These are phyloP conservation scores for Eulacestoma nigropectus DNA, from an alignment of 2,113 vertebrate genomes.

Conservation along the genomic window DNA sequence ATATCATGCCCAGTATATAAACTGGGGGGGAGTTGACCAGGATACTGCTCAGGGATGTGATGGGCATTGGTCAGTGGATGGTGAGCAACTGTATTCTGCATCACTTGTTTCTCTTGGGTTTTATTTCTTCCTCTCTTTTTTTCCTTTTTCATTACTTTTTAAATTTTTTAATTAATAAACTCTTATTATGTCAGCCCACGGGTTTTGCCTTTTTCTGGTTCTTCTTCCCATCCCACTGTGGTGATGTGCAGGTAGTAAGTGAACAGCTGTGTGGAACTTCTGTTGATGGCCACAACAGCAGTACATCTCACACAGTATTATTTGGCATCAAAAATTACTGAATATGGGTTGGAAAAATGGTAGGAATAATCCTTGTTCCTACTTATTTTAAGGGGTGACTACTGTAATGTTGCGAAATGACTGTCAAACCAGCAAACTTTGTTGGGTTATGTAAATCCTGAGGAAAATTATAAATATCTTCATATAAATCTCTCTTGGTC, in stretches of 20 bases:
- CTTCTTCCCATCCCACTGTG: not conserved
- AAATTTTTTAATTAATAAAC: not conserved
- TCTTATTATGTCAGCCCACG: not conserved
- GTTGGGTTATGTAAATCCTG: not conserved
- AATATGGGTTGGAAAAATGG: not conserved
- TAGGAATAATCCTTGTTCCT: not conserved
- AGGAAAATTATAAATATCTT: not conserved
- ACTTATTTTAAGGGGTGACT: not conserved
- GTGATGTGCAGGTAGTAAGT: accelerated
- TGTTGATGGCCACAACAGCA: not conserved
- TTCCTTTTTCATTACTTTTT: not conserved
- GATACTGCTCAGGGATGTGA: accelerated
- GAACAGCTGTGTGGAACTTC: not conserved
- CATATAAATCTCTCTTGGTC: not conserved
- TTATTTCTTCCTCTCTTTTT: not conserved
- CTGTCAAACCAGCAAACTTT: not conserved
- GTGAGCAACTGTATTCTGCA: not conserved
- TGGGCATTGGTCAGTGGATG: not conserved
- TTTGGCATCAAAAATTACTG: not conserved
- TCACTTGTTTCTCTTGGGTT: not conserved
- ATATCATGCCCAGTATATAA: not conserved
- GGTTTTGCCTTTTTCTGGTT: not conserved
- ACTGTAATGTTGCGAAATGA: not conserved
- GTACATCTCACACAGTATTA: not conserved
- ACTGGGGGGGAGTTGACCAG: not conserved